Evolutionary conservation across 1,140 invertebrate genomes (phyloP), one percentile per base, ranked within the genome.

Genomic region (Drosophila kepulauana): DNA sequence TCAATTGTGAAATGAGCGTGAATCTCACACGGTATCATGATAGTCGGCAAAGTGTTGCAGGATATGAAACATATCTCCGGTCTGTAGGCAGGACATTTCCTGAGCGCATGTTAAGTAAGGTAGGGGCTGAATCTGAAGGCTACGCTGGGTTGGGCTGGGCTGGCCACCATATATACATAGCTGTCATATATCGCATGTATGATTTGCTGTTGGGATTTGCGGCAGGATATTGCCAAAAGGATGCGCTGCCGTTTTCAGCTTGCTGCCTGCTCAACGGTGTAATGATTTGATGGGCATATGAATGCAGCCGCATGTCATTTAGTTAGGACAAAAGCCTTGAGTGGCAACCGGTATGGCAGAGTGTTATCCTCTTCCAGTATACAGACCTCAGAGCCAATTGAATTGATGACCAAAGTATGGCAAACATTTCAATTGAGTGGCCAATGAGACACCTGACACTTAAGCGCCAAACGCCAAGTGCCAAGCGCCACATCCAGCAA

Each of bases 41-140:
- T 35, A 16, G 66, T 63, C 59, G 66, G 66, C 65, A 67, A 65
- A 64, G 74, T 88, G 79, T 80, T 78, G 62, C 90, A 75, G 90
- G 90, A 91, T 91, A 91, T 91, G 86, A 88, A 91, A 88, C 86
- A 75, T 88, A 91, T 91, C 90, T 91, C 90, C 90, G 90, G 90
- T 90, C 82, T 82, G 79, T 86, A 86, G 90, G 90, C 90, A 88
- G 90, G 90, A 91, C 90, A 91, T 91, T 88, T 91, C 90, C 90
- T 75, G 85, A 30, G 11, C 51, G 1, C 54, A 38, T 10, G 16
- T 41, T 25, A 15, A 69, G 45, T 25, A 15, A 69, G 45, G 28
- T 62, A 54, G 61, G 45, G 13, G 11, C 41, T 33, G 1, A 7
- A 33, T 1, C 35, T 38, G 35, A 10, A 33, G 0, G 33, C 20